Evolutionary conservation across 53 echinoderm and acorn worm species (phyloP), one percentile per base, ranked within the genome.

Genomic region (Mesocentrotus franciscanus): DNA sequence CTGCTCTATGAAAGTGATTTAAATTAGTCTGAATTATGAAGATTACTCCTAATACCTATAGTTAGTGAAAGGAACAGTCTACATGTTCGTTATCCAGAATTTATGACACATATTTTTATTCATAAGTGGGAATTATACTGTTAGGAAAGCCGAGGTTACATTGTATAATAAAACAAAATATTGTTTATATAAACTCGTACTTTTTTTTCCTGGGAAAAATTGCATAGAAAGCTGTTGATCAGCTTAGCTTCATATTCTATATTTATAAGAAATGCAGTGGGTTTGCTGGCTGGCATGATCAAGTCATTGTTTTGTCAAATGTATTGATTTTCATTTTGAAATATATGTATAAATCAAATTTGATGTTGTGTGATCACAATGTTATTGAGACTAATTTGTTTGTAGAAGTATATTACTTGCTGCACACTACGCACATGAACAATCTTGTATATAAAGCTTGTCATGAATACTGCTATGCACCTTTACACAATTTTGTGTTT

Each of bases 361-460:
- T n/a, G 24, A 49, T 22, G 7, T 85, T 55, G 55, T 56, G 14
- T 55, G 2, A 8, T 49, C 85, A 85, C 22, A 85, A 10, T 85
- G 1, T 33, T 85, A 85, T 24, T 56, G 1, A 56, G 57, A 85
- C 57, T 57, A n/a, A 18, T 85, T 8, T 20, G 20, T 83, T 49
- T 49, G 42, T 49, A 22, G 56, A 55, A 42, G n/a, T n/a, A n/a
- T n/a, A n/a, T n/a, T 85, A 20, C 8, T 85, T 85, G 26, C 87
- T 85, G 87, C 87, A 85, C 87, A 58, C 87, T 85, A 85, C 87
- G 87, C 87, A 85, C 58, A 57, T 87, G 27, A n/a, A 35, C 18
- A 87, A 9, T 57, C 58, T 87, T 58, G 84, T 84, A 36, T 10
- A 71, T 32, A 0, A 22, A 49, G 78, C 74, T 87, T 87, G 29